Base-by-base conservation (phyloP, 2,113 vertebrate species). In the Triplophysa tibetana region DNA sequence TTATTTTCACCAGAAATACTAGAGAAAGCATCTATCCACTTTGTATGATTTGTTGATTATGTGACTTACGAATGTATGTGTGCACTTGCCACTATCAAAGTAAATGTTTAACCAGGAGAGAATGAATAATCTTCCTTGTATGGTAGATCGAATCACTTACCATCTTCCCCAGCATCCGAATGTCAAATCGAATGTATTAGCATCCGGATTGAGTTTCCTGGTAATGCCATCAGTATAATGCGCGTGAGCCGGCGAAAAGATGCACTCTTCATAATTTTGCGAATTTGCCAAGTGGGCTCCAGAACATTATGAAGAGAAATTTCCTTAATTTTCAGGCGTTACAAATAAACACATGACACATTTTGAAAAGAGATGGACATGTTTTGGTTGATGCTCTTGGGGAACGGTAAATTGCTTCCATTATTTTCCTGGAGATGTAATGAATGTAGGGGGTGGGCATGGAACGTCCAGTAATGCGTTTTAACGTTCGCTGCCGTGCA, bases 31-130 rank as follows among this genome's bases (percentile, higher is more conserved):
- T 50, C 81, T 66, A 52, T 72, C 60, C 81, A 82, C 67, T 78
- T 82, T 66, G 61, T 65, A 61, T 73, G 81, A 82, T 79, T 83
- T 83, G 70, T 75, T 83, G 81, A 79, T 68, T 78, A 33, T 79
- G 77, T 45, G 56, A 82, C 61, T 14, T 52, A 26, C 33, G 43
- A 56, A 70, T 67, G 50, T 82, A 77, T 78, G 70, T 75, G 60
- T 77, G 72, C 58, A 76, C 60, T 73, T 77, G 33, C 74, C 33
- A 58, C 69, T 76, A 65, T 76, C 38, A 64, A 77, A 73, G 68
- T 67, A 77, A 82, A 78, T 82, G 78, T 78, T 82, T 82, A 78
- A 77, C 50, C 63, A 73, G 21, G 61, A 78, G 60, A 65, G 73
- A 73, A 82, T 66, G 68, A 82, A 77, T 78, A 78, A 78, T 82